Conservation (phyloP, 2,888 invertebrate genomes). For the Acanthoscelides obtectus region DNA sequence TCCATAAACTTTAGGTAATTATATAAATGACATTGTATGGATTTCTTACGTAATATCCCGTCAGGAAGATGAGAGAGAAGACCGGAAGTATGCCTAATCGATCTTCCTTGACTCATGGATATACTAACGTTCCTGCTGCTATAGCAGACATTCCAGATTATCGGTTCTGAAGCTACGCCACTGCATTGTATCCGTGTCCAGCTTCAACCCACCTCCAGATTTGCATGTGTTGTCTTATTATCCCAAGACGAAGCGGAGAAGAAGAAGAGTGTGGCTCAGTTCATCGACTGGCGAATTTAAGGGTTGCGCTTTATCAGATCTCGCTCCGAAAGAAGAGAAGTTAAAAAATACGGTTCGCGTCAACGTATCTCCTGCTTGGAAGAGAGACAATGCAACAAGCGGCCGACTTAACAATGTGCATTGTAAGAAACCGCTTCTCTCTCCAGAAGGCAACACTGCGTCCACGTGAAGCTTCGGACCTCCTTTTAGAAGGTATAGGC, state of each 20-base stretch:
- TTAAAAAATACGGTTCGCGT: constrained; percentile 32
- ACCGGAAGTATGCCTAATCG: no score
- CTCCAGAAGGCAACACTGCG: neutral
- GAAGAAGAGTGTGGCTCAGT: constrained; percentile 22
- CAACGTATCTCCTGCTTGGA: neutral
- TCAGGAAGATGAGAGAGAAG: no score
- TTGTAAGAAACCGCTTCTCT: neutral
- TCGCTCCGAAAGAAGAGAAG: constrained; percentile 19
- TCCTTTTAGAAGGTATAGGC: neutral
- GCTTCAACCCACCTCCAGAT: constrained; percentile 8
- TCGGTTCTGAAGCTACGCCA: neutral
- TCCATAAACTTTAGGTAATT: no score
- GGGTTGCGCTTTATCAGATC: constrained; percentile 40
- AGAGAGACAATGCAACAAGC: neutral
- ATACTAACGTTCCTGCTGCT: no score
- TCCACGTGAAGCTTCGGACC: neutral
- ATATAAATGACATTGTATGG: no score
- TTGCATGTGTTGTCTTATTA: constrained; percentile 34
- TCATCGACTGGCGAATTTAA: constrained; percentile 43
- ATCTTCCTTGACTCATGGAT: no score
- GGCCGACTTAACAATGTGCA: neutral
- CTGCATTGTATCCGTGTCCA: neutral
- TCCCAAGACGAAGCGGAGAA: constrained; percentile 12
- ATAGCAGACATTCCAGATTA: no score
- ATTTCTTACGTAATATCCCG: no score